phyloP scores from a whole-genome alignment of 2,797 vertebrate species.

The Otolemur crassicaudatus region DNA sequence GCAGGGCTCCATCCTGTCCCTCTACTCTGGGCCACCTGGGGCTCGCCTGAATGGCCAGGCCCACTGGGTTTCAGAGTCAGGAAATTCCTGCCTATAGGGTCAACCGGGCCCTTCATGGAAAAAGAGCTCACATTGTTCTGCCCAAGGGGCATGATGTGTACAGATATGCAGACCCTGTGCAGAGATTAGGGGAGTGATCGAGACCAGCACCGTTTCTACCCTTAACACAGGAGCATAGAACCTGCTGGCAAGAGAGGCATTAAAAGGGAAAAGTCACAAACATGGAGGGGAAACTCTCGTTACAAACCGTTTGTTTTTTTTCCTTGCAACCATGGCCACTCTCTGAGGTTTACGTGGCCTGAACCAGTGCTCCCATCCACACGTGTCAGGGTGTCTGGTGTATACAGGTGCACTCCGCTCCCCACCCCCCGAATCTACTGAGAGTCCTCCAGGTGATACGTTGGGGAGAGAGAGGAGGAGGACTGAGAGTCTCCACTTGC shows the following conservation, averaged over 20 bases:
- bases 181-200: not conserved
- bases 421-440: not conserved
- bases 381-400: not conserved
- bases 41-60: conserved; percentile 46
- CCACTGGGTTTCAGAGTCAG: conserved; percentile 55
- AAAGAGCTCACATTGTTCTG: conserved; percentile 72
- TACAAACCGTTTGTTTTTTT: not conserved
- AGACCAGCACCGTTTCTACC: not conserved
- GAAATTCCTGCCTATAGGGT: conserved; percentile 66
- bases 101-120: conserved; percentile 35
- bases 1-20: not conserved
- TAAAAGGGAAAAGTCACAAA: not conserved
- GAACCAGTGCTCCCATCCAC: too few relatives aligned
- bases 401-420: not conserved
- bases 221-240: not conserved
- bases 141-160: not conserved
- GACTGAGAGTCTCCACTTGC: too few relatives aligned
- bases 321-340: not conserved
- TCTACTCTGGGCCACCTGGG: conserved; percentile 5
- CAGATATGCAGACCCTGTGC: not conserved
- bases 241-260: not conserved
- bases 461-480: not conserved
- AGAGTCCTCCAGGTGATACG: not conserved
- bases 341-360: not conserved
- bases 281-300: not conserved